Evolutionary conservation across 2,888 invertebrate species (phyloP).

Genomic region (Oithona nana): DNA sequence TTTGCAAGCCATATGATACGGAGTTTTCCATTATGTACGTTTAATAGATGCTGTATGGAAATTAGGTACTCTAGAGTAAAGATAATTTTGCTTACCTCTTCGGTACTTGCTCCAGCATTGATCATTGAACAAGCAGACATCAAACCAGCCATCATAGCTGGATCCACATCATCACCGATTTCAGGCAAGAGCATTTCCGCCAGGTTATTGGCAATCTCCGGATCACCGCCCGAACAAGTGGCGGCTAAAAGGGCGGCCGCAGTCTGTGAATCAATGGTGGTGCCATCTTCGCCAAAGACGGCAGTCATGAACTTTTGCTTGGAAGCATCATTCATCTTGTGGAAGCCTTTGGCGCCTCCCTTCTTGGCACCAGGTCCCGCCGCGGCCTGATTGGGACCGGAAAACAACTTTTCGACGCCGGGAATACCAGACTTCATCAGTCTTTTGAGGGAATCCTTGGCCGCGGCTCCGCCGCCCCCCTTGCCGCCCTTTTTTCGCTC

Average conservation of each 20-base stretch:
- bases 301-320: slow-evolving; percentile 17
- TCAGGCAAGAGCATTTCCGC: slow-evolving; percentile 13
- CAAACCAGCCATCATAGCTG: slow-evolving; percentile 15
- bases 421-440: slow-evolving; percentile 16
- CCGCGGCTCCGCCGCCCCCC: slow-evolving; percentile 3
- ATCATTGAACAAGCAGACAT: slow-evolving; percentile 15
- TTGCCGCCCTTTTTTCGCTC: background rate
- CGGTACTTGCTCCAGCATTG: slow-evolving; percentile 15
- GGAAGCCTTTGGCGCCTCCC: slow-evolving; percentile 13
- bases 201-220: slow-evolving; percentile 14
- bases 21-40: too few species aligned
- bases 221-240: slow-evolving; percentile 16
- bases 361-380: background rate
- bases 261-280: slow-evolving; percentile 3
- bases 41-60: too few species aligned
- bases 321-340: slow-evolving; percentile 13
- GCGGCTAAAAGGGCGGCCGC: slow-evolving; percentile 16
- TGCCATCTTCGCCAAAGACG: slow-evolving; percentile 17
- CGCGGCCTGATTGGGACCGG: background rate
- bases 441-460: slow-evolving; percentile 14
- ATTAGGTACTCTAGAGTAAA: too few species aligned
- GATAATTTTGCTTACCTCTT: slow-evolving; percentile 16
- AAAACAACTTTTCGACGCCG: slow-evolving; percentile 14
- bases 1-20: too few species aligned
- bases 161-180: slow-evolving; percentile 15